Evolutionary conservation across 1,140 invertebrate species (phyloP), one percentile per base, ranked within the genome.

Genomic region (Prorops nasuta): DNA sequence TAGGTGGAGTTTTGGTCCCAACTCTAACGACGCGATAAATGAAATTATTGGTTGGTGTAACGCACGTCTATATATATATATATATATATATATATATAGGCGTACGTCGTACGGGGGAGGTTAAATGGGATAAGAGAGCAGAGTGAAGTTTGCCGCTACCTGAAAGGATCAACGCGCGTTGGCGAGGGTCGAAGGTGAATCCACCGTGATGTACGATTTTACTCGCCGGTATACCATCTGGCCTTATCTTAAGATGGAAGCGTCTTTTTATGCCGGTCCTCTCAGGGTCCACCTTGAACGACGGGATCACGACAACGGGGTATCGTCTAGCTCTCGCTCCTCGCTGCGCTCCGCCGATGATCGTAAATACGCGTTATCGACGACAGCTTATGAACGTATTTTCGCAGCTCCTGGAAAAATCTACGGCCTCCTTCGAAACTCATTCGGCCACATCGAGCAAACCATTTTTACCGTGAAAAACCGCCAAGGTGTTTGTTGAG

Each of bases 101-200:
- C 19, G 39, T 35, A 34, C 51, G 35, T 58, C 12, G 12, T 28
- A 28, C n/a, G n/a, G n/a, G n/a, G n/a, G n/a, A n/a, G n/a, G n/a
- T n/a, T n/a, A n/a, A n/a, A n/a, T n/a, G n/a, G n/a, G n/a, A n/a
- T n/a, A n/a, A n/a, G n/a, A n/a, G n/a, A n/a, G n/a, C n/a, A n/a
- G n/a, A n/a, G n/a, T n/a, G n/a, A n/a, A n/a, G n/a, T n/a, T n/a
- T n/a, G n/a, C n/a, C n/a, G n/a, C n/a, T n/a, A n/a, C n/a, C n/a
- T n/a, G n/a, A n/a, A n/a, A n/a, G n/a, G n/a, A n/a, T n/a, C n/a
- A n/a, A n/a, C n/a, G n/a, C n/a, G n/a, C n/a, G n/a, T n/a, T n/a
- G n/a, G n/a, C n/a, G 24, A 28, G 10, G 24, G 24, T 28, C 24
- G 24, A 28, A 28, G 4, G 4, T 10, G 24, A 10, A 10, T n/a